Evolutionary conservation across 2,797 vertebrate species (phyloP).

Genomic region (Melanotaenia boesemani): DNA sequence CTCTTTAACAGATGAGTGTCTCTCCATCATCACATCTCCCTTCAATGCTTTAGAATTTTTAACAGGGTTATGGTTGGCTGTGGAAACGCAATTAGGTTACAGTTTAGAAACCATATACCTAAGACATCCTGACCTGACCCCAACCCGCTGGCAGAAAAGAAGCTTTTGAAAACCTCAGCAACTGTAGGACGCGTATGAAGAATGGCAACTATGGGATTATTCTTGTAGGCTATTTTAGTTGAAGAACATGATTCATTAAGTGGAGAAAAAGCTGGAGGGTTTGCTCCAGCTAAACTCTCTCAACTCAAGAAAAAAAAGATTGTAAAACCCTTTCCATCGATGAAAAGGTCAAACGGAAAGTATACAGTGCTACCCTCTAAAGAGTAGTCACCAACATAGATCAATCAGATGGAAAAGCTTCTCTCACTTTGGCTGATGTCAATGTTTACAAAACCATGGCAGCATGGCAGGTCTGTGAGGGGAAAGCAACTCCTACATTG

Average conservation of each 20-base stretch:
- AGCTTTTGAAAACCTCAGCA: not conserved
- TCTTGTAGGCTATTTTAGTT: not conserved
- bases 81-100: no score
- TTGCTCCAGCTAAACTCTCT: not conserved
- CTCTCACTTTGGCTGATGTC: not conserved
- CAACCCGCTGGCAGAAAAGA: no score
- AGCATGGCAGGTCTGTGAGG: not conserved
- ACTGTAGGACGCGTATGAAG: not conserved
- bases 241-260: not conserved
- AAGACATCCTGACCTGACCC: no score
- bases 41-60: not conserved
- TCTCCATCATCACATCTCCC: not conserved
- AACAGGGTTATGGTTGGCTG: not conserved
- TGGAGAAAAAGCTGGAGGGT: not conserved
- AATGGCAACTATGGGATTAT: not conserved
- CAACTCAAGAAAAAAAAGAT: not conserved
- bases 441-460: not conserved
- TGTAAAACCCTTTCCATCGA: not conserved
- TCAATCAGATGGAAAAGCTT: not conserved
- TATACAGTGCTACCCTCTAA: not conserved
- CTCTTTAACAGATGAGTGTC: not conserved
- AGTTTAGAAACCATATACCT: no score
- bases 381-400: not conserved
- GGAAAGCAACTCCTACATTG: not conserved
- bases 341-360: not conserved